Base-by-base conservation (phyloP, 2,113 vertebrate genomes). In the Scophthalmus maximus region DNA sequence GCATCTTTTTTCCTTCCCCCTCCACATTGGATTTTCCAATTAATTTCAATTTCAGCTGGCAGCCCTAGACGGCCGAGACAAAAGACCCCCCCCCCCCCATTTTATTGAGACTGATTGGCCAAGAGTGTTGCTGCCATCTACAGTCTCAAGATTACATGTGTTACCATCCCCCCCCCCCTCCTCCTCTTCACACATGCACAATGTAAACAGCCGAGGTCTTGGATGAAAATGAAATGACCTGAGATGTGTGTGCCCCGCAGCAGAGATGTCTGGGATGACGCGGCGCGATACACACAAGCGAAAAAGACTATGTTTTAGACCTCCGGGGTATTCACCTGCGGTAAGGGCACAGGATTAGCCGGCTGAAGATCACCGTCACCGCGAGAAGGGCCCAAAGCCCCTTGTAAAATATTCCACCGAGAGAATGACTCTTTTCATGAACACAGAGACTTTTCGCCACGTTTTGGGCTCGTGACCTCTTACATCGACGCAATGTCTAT, bases 61-160 rank as follows among this genome's bases (percentile, higher is more conserved):
- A 83, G 71, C 62, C 30, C 47, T 53, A 68, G 81, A 91, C 80
- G 83, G 59, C 51, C 57, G 61, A 73, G 66, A 87, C 85, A 89
- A 82, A 85, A 76, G 26, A 14, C 27, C 40, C 53, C 62, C 49
- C 52, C 20, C 17, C 26, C 12, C 26, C 49, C 22, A 68, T 78
- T 67, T 84, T 73, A 86, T 82, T 78, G 78, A 78, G 86, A 86
- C 76, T 65, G 78, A 89, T 81, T 68, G 81, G 63, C 64, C 83
- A 80, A 82, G 83, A 75, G 73, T 85, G 68, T 23, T 88, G 85
- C 85, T 89, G 88, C 88, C 89, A 88, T 81, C 85, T 90, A 88
- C 81, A 87, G 85, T 87, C 85, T 42, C 50, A 6, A 64, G 59
- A 66, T 81, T 76, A 81, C 76, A 85, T 80, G 60, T 73, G 38